Conservation (phyloP, 2,888 invertebrate species). For the Drosophila anceps region DNA sequence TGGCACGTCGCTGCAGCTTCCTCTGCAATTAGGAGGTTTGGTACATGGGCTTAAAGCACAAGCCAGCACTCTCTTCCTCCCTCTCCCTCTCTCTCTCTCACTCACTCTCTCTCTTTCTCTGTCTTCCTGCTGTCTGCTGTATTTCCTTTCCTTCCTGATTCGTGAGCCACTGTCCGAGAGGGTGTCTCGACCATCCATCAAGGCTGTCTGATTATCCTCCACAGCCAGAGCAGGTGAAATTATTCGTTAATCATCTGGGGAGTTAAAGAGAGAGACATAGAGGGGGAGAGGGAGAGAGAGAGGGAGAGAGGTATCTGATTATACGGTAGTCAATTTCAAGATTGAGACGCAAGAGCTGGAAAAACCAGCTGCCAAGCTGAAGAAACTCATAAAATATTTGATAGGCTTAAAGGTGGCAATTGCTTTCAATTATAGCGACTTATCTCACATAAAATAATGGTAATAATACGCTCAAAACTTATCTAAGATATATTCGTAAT, state of each 20-base stretch:
- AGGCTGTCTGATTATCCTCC: slow-evolving; percentile 40
- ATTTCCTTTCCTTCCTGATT: slow-evolving; percentile 45
- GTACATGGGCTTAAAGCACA: slow-evolving; percentile 24
- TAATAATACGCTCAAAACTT: not conserved
- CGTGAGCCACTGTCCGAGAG: slow-evolving; percentile 16
- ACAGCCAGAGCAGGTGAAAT: slow-evolving; percentile 57
- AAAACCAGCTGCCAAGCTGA: slow-evolving; percentile 21
- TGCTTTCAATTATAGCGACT: slow-evolving; percentile 47
- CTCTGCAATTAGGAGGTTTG: slow-evolving; percentile 63
- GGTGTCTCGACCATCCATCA: slow-evolving; percentile 59
- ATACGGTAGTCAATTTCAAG: slow-evolving; percentile 60
- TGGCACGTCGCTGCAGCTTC: slow-evolving; percentile 62
- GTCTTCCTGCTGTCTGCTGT: slow-evolving; percentile 28
- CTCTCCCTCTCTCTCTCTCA: not conserved
- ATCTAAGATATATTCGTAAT: not conserved
- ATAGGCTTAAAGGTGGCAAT: slow-evolving; percentile 47
- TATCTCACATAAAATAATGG: slow-evolving; percentile 15
- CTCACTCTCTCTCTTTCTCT: not conserved
- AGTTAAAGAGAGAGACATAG: slow-evolving; percentile 33
- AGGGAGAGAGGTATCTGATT: slow-evolving; percentile 39
- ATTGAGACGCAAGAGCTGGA: slow-evolving; percentile 36
- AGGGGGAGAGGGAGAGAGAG: not conserved
- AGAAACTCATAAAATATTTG: slow-evolving; percentile 40
- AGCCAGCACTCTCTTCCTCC: not conserved
- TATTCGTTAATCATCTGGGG: slow-evolving; percentile 63